A percentile compares a stretch with the other conserved stretches of the same genome.
These are phyloP conservation scores for Diarsia rubi DNA, from an alignment of 2,888 invertebrate species.

Conservation along the genomic window DNA sequence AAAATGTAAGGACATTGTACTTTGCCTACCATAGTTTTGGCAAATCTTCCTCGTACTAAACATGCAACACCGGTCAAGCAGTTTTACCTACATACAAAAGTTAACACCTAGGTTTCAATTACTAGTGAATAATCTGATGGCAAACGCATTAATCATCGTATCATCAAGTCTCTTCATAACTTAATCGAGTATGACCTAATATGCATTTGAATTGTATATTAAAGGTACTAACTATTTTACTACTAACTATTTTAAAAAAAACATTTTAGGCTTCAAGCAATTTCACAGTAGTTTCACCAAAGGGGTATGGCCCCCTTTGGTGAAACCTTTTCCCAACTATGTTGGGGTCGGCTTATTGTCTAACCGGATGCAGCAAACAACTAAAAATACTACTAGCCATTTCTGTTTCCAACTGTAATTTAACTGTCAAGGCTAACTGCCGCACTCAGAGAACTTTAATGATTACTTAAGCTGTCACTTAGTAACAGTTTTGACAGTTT, in stretches of 20 bases:
- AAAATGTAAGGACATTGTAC: too few species aligned
- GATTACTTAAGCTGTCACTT: too few species aligned
- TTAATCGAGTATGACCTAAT: neutral
- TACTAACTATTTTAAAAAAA: neutral
- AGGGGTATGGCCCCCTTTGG: neutral
- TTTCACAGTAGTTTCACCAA: neutral
- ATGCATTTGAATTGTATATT: neutral
- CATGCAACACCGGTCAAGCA: too few species aligned
- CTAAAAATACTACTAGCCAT: neutral
- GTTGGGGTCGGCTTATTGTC: too few species aligned
- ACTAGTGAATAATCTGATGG: neutral
- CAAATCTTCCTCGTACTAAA: too few species aligned
- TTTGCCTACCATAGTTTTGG: too few species aligned
- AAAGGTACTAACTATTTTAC: neutral
- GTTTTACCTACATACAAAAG: too few species aligned
- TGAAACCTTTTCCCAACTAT: too few species aligned
- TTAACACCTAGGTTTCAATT: too few species aligned
- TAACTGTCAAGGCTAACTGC: conserved; percentile 1
- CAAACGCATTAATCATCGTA: neutral
- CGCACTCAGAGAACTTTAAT: too few species aligned
- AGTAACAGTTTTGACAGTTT: too few species aligned
- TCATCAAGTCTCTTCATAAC: neutral
- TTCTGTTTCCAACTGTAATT: neutral
- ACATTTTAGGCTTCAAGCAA: neutral
- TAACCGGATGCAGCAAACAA: too few species aligned